Evolutionary conservation across 2,797 vertebrate species (phyloP), one percentile per base, ranked within the genome.

Genomic region (Dromococcyx pavoninus): DNA sequence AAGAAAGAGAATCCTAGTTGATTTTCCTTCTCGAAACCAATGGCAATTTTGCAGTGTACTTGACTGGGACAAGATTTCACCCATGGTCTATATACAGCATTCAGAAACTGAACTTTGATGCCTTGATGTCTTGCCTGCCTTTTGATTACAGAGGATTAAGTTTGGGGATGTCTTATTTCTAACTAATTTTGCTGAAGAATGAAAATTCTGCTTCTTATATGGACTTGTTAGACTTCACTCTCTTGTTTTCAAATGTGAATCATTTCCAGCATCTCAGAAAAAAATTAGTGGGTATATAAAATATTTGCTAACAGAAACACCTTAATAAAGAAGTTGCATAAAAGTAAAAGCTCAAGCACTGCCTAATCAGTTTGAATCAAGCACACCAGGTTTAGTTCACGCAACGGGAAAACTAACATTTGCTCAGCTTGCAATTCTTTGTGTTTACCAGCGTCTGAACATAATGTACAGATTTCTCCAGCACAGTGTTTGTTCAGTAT

Each of bases 391-490:
- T 79, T 95, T 93, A 94, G 79, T 93, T 97, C 74, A 88, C 39
- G 92, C 87, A 90, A 30, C 70, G 93, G 81, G 88, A 96, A 97
- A 96, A 91, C 62, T 96, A 96, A 94, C 71, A 96, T 93, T 96
- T 94, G 41, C 56, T 96, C 82, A 94, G 77, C 70, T 85, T 93
- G 61, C 57, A 85, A 74, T 51, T 78, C 51, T 72, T 90, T 81
- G 33, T 92, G 62, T 84, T 93, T 92, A 78, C 58, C 77, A 35
- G 35, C 81, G 39, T 85, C 86, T 89, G 88, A 92, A 95, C 69
- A 16, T 75, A 95, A 91, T 21, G 62, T 86, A 85, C 67, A 69
- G 50, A 74, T 78, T 69, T 87, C 91, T 92, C 61, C 78, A 92
- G 51, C 30, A 43, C 5, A 27, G 35, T 81, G 76, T 95, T 96